Evolutionary conservation across 2,113 vertebrate genomes (phyloP), one percentile per base, ranked within the genome.

Genomic region (Odobenus rosmarus): DNA sequence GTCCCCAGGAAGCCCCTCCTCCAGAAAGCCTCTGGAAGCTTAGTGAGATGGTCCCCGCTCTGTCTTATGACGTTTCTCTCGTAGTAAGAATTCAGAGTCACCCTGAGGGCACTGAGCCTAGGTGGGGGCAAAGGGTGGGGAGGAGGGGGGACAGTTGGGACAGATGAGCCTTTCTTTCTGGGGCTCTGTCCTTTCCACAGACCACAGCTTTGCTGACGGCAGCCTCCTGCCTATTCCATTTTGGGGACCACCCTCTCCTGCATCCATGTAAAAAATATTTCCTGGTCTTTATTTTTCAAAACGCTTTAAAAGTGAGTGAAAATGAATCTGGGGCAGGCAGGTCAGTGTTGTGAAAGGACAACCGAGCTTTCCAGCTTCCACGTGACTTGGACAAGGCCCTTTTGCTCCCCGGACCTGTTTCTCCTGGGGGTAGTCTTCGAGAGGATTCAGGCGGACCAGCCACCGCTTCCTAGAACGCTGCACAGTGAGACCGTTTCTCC

Each of bases 61-160:
- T 8, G 31, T n/a, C 46, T 42, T 16, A 11, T 4, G 12, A 53
- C 51, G 6, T 33, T 26, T 49, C 46, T 82, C 64, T 67, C 39
- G 39, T 2, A 31, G 14, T 28, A 62, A 51, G 26, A 12, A 59
- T 46, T 77, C n/a, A 18, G 79, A 15, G 46, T 83, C 46, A 19
- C 16, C 36, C 26, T 5, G 42, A 24, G 57, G 12, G 10, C 5
- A 24, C 67, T 7, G n/a, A 51, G 14, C n/a, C 36, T 23, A 13
- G 39, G 7, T 4, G 7, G 33, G 11, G 15, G 1, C 19, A 24
- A 10, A 13, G 76, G 7, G 77, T 81, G 24, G n/a, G 28, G 13
- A 23, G 33, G 13, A 2, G 1, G 67, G 14, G 0, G 5, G 55
- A 13, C 3, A 4, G 5, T 9, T 0, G 3, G 36, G n/a, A 53